Conservation (phyloP, 2,888 invertebrate species). For the Phalangium opilio region DNA sequence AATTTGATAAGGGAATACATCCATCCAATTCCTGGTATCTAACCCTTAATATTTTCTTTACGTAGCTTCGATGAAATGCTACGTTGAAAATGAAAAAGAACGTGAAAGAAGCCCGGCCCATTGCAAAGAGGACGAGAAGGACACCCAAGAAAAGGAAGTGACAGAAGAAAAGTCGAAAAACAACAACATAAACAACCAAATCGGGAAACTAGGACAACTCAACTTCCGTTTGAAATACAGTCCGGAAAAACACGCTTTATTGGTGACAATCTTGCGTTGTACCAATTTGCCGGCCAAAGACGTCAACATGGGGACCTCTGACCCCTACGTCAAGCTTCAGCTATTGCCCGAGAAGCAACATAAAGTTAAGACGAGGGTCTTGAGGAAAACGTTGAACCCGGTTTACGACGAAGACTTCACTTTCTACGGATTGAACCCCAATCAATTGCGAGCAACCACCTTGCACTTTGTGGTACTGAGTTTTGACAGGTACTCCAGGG, state of each 20-base stretch:
- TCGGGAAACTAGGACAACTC: constrained; percentile 56
- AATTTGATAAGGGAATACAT: too few relatives aligned
- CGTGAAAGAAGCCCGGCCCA: constrained; percentile 26
- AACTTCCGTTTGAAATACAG: constrained; percentile 66
- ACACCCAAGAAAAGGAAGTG: constrained; percentile 31
- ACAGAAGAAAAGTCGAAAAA: constrained; percentile 39
- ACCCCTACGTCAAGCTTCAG: constrained; percentile 96
- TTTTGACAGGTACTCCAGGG: constrained; percentile 93
- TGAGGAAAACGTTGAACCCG: constrained; percentile 88
- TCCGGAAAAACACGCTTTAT: constrained; percentile 68
- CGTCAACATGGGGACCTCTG: constrained; percentile 60
- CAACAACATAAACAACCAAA: too few relatives aligned
- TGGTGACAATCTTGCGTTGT: constrained; percentile 82
- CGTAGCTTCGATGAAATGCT: constrained; percentile 31
- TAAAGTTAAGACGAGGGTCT: constrained; percentile 88
- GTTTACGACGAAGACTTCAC: constrained; percentile 98
- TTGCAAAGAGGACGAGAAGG: constrained; percentile 28
- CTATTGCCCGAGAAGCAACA: constrained; percentile 93
- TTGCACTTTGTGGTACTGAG: constrained; percentile 76
- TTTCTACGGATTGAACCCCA: constrained; percentile 80
- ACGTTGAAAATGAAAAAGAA: constrained; percentile 40
- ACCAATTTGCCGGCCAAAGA: constrained; percentile 73
- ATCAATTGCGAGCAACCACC: constrained; percentile 74
- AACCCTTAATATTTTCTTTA: too few relatives aligned
- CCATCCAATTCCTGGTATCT: too few relatives aligned